Percentiles rank a stretch among this genome's conserved stretches.
phyloP scores from a whole-genome alignment of 2,113 vertebrate genomes.

The Hydrochoerus hydrochaeris region DNA sequence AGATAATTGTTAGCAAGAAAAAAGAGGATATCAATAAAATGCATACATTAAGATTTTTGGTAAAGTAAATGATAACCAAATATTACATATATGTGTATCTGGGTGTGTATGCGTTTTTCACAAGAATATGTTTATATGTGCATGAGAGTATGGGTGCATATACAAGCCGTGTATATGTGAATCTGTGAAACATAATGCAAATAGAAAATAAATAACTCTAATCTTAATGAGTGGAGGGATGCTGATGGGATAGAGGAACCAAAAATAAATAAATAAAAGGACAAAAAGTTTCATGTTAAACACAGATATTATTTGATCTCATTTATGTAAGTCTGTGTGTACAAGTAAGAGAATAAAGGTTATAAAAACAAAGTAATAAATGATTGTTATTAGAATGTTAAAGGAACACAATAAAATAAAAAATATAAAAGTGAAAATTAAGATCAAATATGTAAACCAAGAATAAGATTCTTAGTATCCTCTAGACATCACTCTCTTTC shows the following conservation, averaged over 20 bases:
- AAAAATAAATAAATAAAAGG: not conserved
- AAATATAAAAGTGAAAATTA: slow-evolving; percentile 1
- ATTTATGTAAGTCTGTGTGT: not conserved
- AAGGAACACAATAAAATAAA: not conserved
- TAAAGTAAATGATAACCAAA: not conserved
- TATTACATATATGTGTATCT: not conserved
- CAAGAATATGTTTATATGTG: not conserved
- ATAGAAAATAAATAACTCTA: not conserved
- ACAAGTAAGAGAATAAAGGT: not conserved
- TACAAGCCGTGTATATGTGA: not conserved
- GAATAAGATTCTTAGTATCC: not conserved
- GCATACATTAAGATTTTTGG: not conserved
- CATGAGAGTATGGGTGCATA: not conserved
- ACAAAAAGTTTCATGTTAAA: not conserved
- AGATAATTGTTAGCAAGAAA: not conserved
- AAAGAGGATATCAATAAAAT: not conserved
- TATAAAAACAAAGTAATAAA: not conserved
- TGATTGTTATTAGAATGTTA: not conserved
- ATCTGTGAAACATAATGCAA: not conserved
- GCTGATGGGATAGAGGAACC: not conserved
- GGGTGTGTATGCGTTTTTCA: not conserved
- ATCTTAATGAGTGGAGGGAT: not conserved
- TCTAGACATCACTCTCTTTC: not conserved
- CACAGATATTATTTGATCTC: not conserved
- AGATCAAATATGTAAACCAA: slow-evolving; percentile 31